Evolutionary conservation across 2,888 invertebrate genomes (phyloP).

Genomic region (Tetrapedia diversipes): DNA sequence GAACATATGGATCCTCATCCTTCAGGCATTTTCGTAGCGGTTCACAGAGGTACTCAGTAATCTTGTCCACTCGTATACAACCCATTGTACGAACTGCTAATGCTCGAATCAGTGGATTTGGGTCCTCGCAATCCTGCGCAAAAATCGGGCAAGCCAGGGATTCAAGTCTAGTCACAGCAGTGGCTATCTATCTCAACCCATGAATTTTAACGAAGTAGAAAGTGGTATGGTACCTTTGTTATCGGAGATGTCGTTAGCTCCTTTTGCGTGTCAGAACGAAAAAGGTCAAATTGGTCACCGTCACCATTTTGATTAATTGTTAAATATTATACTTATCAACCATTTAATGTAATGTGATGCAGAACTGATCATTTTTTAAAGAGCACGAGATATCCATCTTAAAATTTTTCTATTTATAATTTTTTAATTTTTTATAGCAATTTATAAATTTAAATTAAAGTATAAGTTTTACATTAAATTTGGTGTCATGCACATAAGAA

Average conservation of each 20-base stretch:
- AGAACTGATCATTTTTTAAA: slow-evolving; percentile 81
- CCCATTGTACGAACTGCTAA: slow-evolving; percentile 99
- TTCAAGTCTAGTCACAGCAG: slow-evolving; percentile 83
- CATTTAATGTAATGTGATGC: slow-evolving; percentile 71
- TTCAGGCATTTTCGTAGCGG: slow-evolving; percentile 97
- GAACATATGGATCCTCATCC: slow-evolving; percentile 98
- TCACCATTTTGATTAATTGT: slow-evolving; percentile 81
- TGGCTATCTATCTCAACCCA: slow-evolving; percentile 81
- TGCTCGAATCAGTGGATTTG: slow-evolving; percentile 99
- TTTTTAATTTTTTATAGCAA: slow-evolving; percentile 23
- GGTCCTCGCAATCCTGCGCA: slow-evolving; percentile 98
- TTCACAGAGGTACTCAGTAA: slow-evolving; percentile 99
- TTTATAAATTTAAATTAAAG: slow-evolving; percentile 42
- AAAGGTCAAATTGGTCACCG: slow-evolving; percentile 83
- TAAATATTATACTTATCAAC: slow-evolving; percentile 76
- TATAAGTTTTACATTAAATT: slow-evolving; percentile 47
- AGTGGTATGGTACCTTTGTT: slow-evolving; percentile 82
- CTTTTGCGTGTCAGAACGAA: slow-evolving; percentile 83
- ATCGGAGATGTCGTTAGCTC: slow-evolving; percentile 83
- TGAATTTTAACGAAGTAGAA: slow-evolving; percentile 76
- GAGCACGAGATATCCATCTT: slow-evolving; percentile 79
- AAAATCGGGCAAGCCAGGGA: slow-evolving; percentile 83
- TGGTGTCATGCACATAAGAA: slow-evolving; percentile 57
- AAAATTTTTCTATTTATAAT: slow-evolving; percentile 44
- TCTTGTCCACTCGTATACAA: slow-evolving; percentile 99